Evolutionary conservation across 2,113 vertebrate species (phyloP), one percentile per base, ranked within the genome.

Genomic region (Megaceryle maxima): DNA sequence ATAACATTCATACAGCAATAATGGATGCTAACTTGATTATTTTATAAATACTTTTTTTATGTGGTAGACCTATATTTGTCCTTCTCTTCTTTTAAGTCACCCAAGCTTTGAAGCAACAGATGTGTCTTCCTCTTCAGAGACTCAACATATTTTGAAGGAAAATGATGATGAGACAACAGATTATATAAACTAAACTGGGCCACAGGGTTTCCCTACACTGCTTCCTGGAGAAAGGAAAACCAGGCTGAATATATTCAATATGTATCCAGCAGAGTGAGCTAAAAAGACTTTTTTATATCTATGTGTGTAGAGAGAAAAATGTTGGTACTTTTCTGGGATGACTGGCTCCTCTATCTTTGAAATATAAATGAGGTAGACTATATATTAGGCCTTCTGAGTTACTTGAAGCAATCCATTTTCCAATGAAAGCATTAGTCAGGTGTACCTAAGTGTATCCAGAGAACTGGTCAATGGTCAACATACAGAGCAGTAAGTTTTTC

Each of bases 381-480:
- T 50, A 91, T 92, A 88, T 93, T 92, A 94, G 72, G 41, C 81
- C 53, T 90, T 94, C 72, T 90, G 74, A 88, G 83, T 82, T 96
- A 90, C 83, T n/a, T 90, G 85, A 72, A 92, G 80, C 70, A 94
- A 96, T 96, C 69, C 35, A 96, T 97, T 96, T 97, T 95, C 86
- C 83, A 96, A 64, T 96, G 83, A 97, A 95, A 97, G 77, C 37
- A 90, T 92, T 92, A 96, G 90, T 96, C 92, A 93, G 69, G 90
- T 90, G 87, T 88, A 73, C 92, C 44, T 87, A 76, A 95, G 62
- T 82, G 91, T 88, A 88, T 91, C 91, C 57, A 94, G 68, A 55
- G 67, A 90, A 72, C 63, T 59, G 55, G 85, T 92, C 92, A 90
- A 86, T 53, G 69, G 69, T 72, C 4, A 0, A 81, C 83, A 81